phyloP scores from a whole-genome alignment of 2,113 vertebrate genomes.

The Isichthys henryi region DNA sequence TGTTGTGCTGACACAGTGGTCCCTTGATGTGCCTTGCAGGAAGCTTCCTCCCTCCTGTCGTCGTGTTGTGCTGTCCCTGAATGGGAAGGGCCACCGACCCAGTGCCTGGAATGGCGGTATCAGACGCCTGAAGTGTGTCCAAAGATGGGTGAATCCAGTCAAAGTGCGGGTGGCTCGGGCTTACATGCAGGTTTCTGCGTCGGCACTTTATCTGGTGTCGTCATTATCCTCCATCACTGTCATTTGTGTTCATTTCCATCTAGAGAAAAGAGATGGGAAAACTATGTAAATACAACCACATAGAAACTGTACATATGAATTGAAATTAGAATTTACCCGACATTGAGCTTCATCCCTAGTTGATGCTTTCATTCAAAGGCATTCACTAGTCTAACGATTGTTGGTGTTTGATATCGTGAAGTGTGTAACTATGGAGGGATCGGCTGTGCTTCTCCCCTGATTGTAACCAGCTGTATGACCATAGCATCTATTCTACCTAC shows the following conservation, averaged over 20 bases:
- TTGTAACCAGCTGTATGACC: background rate
- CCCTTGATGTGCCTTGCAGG: background rate
- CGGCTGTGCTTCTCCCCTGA: background rate
- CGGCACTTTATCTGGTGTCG: slow-evolving; percentile 54
- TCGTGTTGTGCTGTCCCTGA: slow-evolving; percentile 39
- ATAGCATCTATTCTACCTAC: background rate
- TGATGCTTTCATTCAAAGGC: background rate
- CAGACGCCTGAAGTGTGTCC: slow-evolving; percentile 49
- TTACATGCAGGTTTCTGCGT: slow-evolving; percentile 44
- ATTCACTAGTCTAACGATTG: background rate
- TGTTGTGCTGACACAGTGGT: slow-evolving; percentile 43
- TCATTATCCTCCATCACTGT: slow-evolving; percentile 47
- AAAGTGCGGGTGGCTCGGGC: slow-evolving; percentile 40
- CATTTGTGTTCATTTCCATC: slow-evolving; percentile 38
- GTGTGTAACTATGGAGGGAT: background rate
- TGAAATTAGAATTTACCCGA: background rate
- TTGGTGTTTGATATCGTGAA: background rate
- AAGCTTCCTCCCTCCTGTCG: background rate
- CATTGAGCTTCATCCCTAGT: background rate
- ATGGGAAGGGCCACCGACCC: slow-evolving; percentile 35
- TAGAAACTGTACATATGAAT: background rate
- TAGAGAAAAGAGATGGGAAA: slow-evolving; percentile 48
- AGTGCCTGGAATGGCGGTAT: slow-evolving; percentile 41
- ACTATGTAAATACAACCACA: background rate
- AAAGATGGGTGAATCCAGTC: slow-evolving; percentile 31